Percentiles rank a stretch among this genome's conserved stretches.
Conservation (phyloP, 2,113 vertebrate genomes). For the Azemiops feae region DNA sequence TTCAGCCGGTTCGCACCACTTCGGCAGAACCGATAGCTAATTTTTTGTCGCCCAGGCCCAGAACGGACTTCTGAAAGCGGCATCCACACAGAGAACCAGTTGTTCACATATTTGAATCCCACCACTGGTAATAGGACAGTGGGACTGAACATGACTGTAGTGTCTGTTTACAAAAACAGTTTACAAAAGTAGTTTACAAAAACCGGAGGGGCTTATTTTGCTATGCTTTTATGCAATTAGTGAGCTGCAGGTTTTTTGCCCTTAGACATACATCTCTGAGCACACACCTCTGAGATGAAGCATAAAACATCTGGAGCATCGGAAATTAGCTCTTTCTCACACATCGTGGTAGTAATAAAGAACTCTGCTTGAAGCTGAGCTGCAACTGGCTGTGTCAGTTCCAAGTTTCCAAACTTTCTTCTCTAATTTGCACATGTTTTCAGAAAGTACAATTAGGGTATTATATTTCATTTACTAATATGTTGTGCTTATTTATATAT, state of each 20-base stretch:
- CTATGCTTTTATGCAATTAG: neutral
- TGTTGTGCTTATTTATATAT: neutral
- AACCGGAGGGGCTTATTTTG: neutral
- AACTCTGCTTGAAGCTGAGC: neutral
- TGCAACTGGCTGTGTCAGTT: neutral
- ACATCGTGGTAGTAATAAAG: neutral
- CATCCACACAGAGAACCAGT: too few species aligned
- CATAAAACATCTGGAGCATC: neutral
- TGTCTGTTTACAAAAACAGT: neutral
- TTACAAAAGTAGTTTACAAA: neutral
- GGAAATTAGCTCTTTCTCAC: neutral
- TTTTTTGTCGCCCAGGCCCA: too few species aligned
- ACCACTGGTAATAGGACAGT: neutral
- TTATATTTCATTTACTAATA: neutral
- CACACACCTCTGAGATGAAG: neutral
- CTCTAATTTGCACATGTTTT: neutral
- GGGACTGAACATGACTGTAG: neutral
- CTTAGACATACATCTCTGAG: neutral
- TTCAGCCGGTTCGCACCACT: too few species aligned
- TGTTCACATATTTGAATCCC: too few species aligned
- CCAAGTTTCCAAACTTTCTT: neutral
- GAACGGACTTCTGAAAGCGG: too few species aligned
- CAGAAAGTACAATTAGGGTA: neutral
- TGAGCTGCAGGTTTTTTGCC: neutral
- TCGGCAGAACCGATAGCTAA: too few species aligned